phyloP scores from a whole-genome alignment of 2,113 vertebrate genomes.

The Alexandromys fortis region DNA sequence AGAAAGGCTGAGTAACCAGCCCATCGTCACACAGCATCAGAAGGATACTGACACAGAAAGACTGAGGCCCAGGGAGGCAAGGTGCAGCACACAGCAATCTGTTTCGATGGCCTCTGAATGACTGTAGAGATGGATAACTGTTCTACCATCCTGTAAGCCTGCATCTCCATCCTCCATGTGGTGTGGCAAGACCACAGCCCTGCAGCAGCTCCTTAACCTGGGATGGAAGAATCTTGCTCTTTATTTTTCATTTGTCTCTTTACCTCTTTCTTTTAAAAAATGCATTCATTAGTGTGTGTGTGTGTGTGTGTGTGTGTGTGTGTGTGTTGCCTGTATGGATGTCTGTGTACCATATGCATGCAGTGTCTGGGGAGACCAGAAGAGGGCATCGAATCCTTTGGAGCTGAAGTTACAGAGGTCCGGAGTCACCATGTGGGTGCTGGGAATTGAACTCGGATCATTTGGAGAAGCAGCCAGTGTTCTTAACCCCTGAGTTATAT shows the following conservation, averaged over 20 bases:
- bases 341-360: neutral
- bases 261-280: neutral
- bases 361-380: neutral
- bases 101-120: neutral
- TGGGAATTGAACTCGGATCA: neutral
- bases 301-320: neutral
- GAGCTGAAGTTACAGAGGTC: neutral
- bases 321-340: neutral
- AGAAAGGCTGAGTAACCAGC: neutral
- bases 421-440: neutral
- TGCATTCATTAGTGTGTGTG: neutral
- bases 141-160: neutral
- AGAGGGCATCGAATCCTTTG: neutral
- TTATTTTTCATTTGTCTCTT: neutral
- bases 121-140: neutral
- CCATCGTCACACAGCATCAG: neutral
- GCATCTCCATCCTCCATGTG: neutral
- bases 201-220: neutral
- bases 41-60: neutral
- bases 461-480: neutral
- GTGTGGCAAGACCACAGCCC: neutral
- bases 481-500: neutral
- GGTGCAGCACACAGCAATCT: neutral
- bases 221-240: neutral
- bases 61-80: fast-evolving